Evolutionary conservation across 2,888 invertebrate species (phyloP).

Genomic region (Drosophila prolongata): DNA sequence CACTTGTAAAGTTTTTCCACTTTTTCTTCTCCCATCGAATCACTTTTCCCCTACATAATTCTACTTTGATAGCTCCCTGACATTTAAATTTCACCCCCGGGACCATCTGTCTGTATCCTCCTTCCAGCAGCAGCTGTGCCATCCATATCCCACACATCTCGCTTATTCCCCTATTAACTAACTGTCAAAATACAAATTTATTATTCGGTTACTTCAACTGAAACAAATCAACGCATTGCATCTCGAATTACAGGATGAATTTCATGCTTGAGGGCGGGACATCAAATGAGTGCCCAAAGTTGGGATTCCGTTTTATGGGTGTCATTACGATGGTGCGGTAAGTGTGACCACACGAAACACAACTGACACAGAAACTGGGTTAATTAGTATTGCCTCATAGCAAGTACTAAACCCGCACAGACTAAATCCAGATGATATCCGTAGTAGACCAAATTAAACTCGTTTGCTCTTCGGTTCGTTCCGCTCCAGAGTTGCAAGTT

Average conservation of each 20-base stretch:
- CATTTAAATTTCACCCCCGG: slow-evolving; percentile 13
- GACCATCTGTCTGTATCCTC: slow-evolving; percentile 22
- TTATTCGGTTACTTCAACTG: slow-evolving; percentile 4
- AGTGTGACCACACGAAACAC: slow-evolving; percentile 27
- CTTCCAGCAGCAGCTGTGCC: slow-evolving; percentile 6
- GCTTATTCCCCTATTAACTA: slow-evolving; percentile 5
- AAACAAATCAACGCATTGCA: slow-evolving; percentile 23
- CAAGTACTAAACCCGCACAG: slow-evolving; percentile 44
- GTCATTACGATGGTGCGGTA: slow-evolving; percentile 22
- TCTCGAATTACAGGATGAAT: slow-evolving; percentile 47
- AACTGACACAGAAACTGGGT: slow-evolving; percentile 54
- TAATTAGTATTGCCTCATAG: slow-evolving; percentile 61
- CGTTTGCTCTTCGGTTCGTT: slow-evolving; percentile 58
- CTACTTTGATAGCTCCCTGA: background rate
- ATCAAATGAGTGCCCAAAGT: slow-evolving; percentile 4
- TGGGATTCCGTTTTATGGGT: background rate
- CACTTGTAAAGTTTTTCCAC: background rate
- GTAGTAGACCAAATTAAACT: slow-evolving; percentile 59
- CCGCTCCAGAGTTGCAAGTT: slow-evolving; percentile 57
- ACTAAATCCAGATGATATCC: slow-evolving; percentile 7
- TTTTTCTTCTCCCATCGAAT: background rate
- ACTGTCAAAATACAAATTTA: slow-evolving; percentile 21
- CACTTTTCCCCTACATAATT: background rate
- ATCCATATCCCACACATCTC: background rate
- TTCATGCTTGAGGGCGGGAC: slow-evolving; percentile 40